These are phyloP conservation scores for Pseudopleuronectes americanus DNA, from an alignment of 2,797 vertebrate genomes.

Conservation along the genomic window DNA sequence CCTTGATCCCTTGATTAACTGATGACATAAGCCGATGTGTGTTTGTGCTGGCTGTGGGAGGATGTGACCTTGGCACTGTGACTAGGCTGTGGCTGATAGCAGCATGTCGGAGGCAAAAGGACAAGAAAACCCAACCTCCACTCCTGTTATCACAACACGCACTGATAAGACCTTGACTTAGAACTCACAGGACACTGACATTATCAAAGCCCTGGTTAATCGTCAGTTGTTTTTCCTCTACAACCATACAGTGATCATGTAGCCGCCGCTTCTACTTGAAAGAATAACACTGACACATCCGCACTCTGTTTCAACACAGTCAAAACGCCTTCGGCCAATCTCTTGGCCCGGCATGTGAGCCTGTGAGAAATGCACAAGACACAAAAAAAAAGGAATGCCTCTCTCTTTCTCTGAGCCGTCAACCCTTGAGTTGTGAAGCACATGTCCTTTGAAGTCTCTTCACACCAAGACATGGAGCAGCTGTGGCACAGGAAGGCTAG, in stretches of 20 bases:
- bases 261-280: slow-evolving; percentile 24
- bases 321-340: slow-evolving; percentile 44
- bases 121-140: slow-evolving; percentile 4
- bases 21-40: slow-evolving; percentile 53
- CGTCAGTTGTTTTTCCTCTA: background rate
- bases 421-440: slow-evolving; percentile 32
- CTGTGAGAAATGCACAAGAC: slow-evolving; percentile 19
- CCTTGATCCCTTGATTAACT: slow-evolving; percentile 60
- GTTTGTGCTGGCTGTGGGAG: slow-evolving; percentile 32
- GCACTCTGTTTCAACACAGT: slow-evolving; percentile 38
- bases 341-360: slow-evolving; percentile 23
- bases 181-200: slow-evolving; percentile 5
- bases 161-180: slow-evolving; percentile 21
- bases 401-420: slow-evolving; percentile 5
- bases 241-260: background rate
- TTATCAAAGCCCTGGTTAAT: slow-evolving; percentile 18
- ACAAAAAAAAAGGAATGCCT: slow-evolving; percentile 9
- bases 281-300: slow-evolving; percentile 29
- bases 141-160: slow-evolving; percentile 22
- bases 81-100: slow-evolving; percentile 46
- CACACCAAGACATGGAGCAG: slow-evolving; percentile 17
- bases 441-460: slow-evolving; percentile 4
- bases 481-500: slow-evolving; percentile 38
- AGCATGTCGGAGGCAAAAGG: slow-evolving; percentile 33
- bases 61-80: slow-evolving; percentile 70